Evolutionary conservation across 2,797 vertebrate genomes (phyloP).

Genomic region (Emys orbicularis): DNA sequence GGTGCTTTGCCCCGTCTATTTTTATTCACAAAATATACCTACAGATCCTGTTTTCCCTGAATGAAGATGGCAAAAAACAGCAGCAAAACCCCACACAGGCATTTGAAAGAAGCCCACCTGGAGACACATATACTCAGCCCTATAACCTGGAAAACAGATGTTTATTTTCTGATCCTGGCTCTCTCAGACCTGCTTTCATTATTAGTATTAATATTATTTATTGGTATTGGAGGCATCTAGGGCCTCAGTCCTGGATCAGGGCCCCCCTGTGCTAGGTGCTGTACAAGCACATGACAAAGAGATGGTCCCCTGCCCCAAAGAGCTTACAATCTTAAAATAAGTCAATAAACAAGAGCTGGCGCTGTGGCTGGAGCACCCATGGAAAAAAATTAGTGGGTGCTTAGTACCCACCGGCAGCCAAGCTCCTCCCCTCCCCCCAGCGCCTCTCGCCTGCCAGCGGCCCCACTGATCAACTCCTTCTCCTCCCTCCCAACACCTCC

Average conservation of each 20-base stretch:
- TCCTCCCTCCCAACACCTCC: too few relatives aligned
- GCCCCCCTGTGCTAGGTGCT: background rate
- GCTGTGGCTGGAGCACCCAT: too few relatives aligned
- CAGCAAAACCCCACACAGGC: background rate
- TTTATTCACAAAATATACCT: accelerated
- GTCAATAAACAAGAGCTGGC: background rate
- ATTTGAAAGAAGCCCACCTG: background rate
- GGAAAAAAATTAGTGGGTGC: too few relatives aligned
- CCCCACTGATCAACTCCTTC: too few relatives aligned
- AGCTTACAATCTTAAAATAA: background rate
- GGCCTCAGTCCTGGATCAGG: background rate
- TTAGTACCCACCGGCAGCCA: too few relatives aligned
- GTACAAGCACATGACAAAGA: background rate
- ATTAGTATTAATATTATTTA: background rate
- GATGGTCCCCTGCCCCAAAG: background rate
- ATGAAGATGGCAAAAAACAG: background rate
- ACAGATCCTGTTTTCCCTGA: background rate
- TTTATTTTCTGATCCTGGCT: background rate
- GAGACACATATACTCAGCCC: background rate
- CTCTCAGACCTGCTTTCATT: background rate
- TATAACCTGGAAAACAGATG: background rate
- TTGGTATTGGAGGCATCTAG: background rate
- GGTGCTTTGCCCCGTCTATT: background rate
- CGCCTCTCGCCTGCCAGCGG: too few relatives aligned
- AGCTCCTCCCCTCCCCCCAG: too few relatives aligned